Evolutionary conservation across 2,888 invertebrate species (phyloP).

Genomic region (Patella depressa): DNA sequence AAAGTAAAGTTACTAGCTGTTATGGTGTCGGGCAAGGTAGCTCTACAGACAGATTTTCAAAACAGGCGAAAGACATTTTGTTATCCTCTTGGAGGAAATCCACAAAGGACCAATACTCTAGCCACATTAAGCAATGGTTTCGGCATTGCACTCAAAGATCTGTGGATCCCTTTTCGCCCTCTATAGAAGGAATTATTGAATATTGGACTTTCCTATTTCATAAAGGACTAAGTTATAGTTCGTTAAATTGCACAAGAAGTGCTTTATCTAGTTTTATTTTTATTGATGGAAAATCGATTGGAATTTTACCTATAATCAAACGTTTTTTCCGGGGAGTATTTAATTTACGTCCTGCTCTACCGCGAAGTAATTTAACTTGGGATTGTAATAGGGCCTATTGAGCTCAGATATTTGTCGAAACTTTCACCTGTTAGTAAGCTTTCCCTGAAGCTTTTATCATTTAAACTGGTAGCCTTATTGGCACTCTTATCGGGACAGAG

Average conservation of each 20-base stretch:
- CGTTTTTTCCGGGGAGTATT: not conserved
- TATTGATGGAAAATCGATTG: slow-evolving; percentile 9
- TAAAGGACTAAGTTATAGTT: slow-evolving; percentile 28
- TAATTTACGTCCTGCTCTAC: not conserved
- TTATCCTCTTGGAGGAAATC: slow-evolving; percentile 22
- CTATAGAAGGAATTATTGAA: slow-evolving; percentile 27
- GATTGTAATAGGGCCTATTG: too few species aligned
- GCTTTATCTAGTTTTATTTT: slow-evolving; percentile 22
- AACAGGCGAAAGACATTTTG: slow-evolving; percentile 18
- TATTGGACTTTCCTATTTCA: slow-evolving; percentile 28
- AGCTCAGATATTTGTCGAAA: not conserved
- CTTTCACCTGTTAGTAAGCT: not conserved
- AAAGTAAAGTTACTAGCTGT: slow-evolving; percentile 14
- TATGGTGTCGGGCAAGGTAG: slow-evolving; percentile 6
- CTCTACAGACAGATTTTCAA: slow-evolving; percentile 21
- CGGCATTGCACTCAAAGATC: slow-evolving; percentile 23
- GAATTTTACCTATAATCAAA: not conserved
- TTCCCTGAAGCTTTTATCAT: not conserved
- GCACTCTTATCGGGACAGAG: not conserved
- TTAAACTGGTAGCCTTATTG: not conserved
- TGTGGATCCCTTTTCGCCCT: slow-evolving; percentile 19
- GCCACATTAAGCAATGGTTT: slow-evolving; percentile 25
- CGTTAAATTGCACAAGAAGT: slow-evolving; percentile 27
- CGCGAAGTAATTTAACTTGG: not conserved
- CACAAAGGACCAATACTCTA: slow-evolving; percentile 28